Evolutionary conservation across 2,113 vertebrate genomes (phyloP).

Genomic region (Microcebus griseorufus): DNA sequence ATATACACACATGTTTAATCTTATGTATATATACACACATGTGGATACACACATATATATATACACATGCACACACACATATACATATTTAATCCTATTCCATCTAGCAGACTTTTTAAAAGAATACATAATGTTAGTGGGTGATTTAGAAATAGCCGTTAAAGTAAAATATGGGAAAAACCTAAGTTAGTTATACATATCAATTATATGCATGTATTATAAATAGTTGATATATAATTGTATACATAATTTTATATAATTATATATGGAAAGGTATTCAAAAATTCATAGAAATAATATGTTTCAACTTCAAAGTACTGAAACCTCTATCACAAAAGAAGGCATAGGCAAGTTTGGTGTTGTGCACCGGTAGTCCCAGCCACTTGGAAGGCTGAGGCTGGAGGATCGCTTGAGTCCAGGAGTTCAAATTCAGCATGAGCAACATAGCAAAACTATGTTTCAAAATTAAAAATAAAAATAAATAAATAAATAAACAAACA

Average conservation of each 20-base stretch:
- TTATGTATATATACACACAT: not conserved
- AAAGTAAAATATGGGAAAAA: constrained; percentile 22
- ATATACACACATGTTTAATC: not conserved
- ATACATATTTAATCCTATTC: not conserved
- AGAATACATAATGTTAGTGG: not conserved
- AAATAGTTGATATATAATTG: not conserved
- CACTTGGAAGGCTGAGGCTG: too few relatives aligned
- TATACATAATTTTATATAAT: not conserved
- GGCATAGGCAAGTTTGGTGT: too few relatives aligned
- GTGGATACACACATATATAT: not conserved
- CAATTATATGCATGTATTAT: not conserved
- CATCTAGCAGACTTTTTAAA: not conserved
- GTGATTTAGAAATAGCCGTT: not conserved
- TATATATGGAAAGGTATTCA: not conserved
- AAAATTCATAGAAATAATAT: not conserved
- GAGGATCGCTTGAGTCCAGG: too few relatives aligned
- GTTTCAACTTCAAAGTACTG: not conserved
- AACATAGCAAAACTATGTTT: too few relatives aligned
- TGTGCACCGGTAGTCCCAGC: too few relatives aligned
- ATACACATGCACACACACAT: not conserved
- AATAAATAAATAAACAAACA: too few relatives aligned
- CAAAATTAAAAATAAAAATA: too few relatives aligned
- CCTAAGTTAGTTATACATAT: not conserved
- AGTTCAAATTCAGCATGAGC: too few relatives aligned
- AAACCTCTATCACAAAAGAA: not conserved